These are phyloP conservation scores for Pyrrhosoma nymphula DNA, from an alignment of 2,888 invertebrate species.

Conservation along the genomic window DNA sequence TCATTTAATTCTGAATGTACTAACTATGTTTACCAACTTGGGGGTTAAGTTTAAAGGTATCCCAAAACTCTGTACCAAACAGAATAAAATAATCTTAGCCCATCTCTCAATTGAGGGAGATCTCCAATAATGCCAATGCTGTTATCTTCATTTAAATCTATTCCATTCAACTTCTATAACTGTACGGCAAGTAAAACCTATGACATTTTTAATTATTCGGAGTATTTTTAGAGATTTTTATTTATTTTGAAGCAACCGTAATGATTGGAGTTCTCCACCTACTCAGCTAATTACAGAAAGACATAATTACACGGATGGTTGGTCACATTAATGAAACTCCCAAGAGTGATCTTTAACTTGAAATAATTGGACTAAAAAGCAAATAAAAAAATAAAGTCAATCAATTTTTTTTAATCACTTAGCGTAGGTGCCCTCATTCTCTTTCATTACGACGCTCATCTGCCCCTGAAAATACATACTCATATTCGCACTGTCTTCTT, in stretches of 20 bases:
- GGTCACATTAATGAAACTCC: constrained; percentile 8
- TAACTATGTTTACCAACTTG: too few relatives aligned
- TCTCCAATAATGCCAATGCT: too few relatives aligned
- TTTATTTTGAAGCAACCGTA: neutral
- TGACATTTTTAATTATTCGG: neutral
- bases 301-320: constrained; percentile 9
- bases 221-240: neutral
- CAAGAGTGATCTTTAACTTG: neutral
- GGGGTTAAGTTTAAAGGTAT: too few relatives aligned
- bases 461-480: neutral
- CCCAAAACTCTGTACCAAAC: too few relatives aligned
- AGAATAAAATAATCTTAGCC: too few relatives aligned
- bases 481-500: neutral
- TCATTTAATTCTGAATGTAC: too few relatives aligned
- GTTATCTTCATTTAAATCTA: neutral
- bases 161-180: neutral
- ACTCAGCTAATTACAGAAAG: neutral
- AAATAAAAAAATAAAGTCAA: neutral
- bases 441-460: neutral
- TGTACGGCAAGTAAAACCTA: neutral
- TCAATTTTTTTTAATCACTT: neutral
- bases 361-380: neutral
- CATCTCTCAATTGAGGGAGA: too few relatives aligned
- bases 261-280: neutral
- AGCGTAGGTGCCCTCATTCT: neutral